Evolutionary conservation across 2,888 invertebrate species (phyloP).

Genomic region (Dioctria rufipes): DNA sequence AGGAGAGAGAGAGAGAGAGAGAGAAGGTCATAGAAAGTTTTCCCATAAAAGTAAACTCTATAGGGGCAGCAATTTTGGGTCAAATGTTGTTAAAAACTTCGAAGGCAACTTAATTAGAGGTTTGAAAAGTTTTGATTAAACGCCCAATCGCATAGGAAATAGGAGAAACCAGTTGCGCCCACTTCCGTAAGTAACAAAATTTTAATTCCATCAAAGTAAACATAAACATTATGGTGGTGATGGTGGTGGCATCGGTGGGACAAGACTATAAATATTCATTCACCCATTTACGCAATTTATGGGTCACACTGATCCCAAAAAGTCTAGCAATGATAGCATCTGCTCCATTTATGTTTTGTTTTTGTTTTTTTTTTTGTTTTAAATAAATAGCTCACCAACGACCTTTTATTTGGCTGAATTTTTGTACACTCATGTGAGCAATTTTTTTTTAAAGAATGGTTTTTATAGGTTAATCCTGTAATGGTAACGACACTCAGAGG

Average conservation of each 20-base stretch:
- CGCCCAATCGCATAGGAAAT: slow-evolving; percentile 25
- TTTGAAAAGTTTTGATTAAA: slow-evolving; percentile 20
- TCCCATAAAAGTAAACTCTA: slow-evolving; percentile 2
- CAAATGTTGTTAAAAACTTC: not conserved
- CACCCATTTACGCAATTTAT: not conserved
- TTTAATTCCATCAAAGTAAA: not conserved
- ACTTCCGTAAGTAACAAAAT: not conserved
- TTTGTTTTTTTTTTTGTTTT: not conserved
- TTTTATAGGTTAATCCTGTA: slow-evolving; percentile 36
- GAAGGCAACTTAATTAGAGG: not conserved
- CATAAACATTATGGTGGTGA: not conserved
- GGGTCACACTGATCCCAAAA: slow-evolving; percentile 21
- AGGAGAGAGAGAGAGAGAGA: not conserved
- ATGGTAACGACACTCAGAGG: slow-evolving; percentile 27
- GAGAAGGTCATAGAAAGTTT: slow-evolving; percentile 26
- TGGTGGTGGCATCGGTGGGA: not conserved
- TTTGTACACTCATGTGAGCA: slow-evolving; percentile 28
- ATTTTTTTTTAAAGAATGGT: slow-evolving; percentile 18
- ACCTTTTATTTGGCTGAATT: not conserved
- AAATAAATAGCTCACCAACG: slow-evolving; percentile 4
- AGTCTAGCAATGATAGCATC: slow-evolving; percentile 12
- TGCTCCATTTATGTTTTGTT: not conserved
- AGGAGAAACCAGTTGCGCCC: not conserved
- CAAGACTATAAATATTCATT: not conserved
- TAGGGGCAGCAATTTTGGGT: not conserved